phyloP scores from a whole-genome alignment of 2,888 invertebrate species.

The Andrena bicolor region DNA sequence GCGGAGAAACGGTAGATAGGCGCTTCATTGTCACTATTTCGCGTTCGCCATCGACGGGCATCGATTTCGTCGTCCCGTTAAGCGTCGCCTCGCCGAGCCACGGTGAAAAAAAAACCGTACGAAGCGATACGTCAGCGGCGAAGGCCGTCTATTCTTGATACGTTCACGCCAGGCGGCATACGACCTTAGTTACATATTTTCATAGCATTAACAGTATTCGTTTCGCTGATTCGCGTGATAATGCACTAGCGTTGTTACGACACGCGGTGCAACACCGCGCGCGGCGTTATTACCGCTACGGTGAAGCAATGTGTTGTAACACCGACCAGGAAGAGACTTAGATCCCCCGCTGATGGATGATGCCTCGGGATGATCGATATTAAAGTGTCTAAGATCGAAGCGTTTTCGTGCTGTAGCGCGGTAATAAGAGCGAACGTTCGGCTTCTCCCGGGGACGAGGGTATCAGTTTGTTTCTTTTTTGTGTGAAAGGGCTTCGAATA shows the following conservation, averaged over 20 bases:
- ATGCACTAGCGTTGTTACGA: conserved; percentile 46
- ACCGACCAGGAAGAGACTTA: conserved; percentile 30
- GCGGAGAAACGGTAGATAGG: no score
- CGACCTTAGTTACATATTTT: conserved; percentile 58
- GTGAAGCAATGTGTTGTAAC: conserved; percentile 49
- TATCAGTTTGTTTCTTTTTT: no score
- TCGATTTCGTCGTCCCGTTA: conserved; percentile 17
- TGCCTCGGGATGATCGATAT: conserved; percentile 4
- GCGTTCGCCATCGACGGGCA: not conserved
- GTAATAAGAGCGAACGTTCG: not conserved
- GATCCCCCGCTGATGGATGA: conserved; percentile 7
- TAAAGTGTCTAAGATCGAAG: not conserved
- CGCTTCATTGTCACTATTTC: not conserved
- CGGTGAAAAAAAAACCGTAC: conserved; percentile 30
- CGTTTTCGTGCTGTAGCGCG: not conserved
- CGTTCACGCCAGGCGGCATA: conserved; percentile 22
- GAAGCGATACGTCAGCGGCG: conserved; percentile 27
- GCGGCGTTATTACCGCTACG: conserved; percentile 18
- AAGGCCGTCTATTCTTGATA: conserved; percentile 63
- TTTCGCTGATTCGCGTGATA: conserved; percentile 56
- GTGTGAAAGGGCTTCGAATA: no score
- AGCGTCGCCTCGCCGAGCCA: not conserved
- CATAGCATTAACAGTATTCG: conserved; percentile 40
- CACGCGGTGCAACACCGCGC: conserved; percentile 39
- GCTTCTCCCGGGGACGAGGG: not conserved